A percentile compares a stretch with the other conserved stretches of the same genome.
These are phyloP conservation scores for Chrysogorgia sp. DNA, from an alignment of 92 coral and sea anemone species.

Conservation along the genomic window DNA sequence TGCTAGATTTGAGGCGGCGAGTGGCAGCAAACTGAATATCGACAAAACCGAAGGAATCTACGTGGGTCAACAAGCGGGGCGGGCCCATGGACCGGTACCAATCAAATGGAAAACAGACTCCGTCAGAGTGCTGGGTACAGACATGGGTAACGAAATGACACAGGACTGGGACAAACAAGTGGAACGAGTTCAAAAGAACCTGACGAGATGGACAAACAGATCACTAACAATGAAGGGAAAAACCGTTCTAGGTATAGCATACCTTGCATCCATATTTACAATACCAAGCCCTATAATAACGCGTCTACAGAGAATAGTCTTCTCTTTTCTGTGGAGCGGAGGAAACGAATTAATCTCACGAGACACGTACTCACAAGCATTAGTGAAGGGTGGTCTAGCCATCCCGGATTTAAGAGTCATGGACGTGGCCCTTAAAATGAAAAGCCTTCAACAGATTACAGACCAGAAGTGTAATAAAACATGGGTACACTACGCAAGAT, in stretches of 20 bases:
- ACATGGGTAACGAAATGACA: not conserved
- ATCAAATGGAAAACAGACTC: slow-evolving; percentile 22
- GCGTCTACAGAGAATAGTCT: slow-evolving; percentile 1
- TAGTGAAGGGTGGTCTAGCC: not conserved
- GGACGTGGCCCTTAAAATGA: not conserved
- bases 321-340: slow-evolving; percentile 30
- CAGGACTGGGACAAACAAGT: slow-evolving; percentile 37
- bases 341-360: slow-evolving; percentile 3
- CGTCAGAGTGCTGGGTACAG: not conserved
- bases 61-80: not conserved
- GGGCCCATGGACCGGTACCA: slow-evolving; percentile 32
- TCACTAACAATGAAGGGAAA: slow-evolving; percentile 44
- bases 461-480: not conserved
- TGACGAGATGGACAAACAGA: slow-evolving; percentile 25
- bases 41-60: slow-evolving; percentile 16
- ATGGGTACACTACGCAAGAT: slow-evolving; percentile 39
- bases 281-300: slow-evolving; percentile 43
- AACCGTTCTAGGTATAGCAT: slow-evolving; percentile 45
- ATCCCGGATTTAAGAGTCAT: not conserved
- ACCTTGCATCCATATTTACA: slow-evolving; percentile 41
- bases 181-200: slow-evolving; percentile 13
- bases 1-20: slow-evolving; percentile 30
- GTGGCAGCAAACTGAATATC: slow-evolving; percentile 35
- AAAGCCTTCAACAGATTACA: slow-evolving; percentile 3
- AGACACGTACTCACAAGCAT: not conserved